phyloP scores from a whole-genome alignment of 1,140 invertebrate species.

The Trigoniulus corallinus region DNA sequence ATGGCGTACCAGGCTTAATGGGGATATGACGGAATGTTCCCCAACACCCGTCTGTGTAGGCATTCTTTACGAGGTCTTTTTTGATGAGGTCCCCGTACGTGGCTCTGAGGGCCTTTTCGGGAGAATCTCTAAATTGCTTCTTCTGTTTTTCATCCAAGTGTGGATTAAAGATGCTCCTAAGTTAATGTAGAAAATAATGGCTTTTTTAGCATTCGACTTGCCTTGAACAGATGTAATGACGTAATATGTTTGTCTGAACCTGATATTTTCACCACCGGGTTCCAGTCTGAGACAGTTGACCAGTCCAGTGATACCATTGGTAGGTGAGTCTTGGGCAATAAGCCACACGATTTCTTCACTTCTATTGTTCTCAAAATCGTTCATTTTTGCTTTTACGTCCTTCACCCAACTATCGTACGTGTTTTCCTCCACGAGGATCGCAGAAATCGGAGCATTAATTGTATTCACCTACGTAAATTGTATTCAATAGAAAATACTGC shows the following conservation, averaged over 20 bases:
- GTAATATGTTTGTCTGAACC: neutral
- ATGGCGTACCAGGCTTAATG: conserved; percentile 23
- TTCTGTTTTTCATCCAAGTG: conserved; percentile 20
- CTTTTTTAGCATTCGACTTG: too few species aligned
- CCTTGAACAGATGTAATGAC: too few species aligned
- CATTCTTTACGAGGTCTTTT: conserved; percentile 68
- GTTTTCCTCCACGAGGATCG: conserved; percentile 24
- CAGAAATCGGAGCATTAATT: too few species aligned
- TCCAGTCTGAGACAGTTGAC: conserved; percentile 76
- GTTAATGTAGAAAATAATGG: too few species aligned
- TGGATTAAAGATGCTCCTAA: conserved; percentile 18
- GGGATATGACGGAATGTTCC: conserved; percentile 65
- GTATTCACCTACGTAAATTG: too few species aligned
- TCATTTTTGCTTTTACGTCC: conserved; percentile 48
- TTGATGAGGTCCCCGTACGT: conserved; percentile 42
- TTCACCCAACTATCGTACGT: conserved; percentile 59
- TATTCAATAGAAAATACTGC: too few species aligned
- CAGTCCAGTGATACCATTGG: conserved; percentile 64
- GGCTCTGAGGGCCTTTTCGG: conserved; percentile 26
- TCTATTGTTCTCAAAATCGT: conserved; percentile 5
- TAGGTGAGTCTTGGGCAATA: neutral
- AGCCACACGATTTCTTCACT: conserved; percentile 20
- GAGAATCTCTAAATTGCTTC: conserved; percentile 7
- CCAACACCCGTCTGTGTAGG: conserved; percentile 58
- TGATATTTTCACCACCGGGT: conserved; percentile 50